phyloP scores from a whole-genome alignment of 2,113 vertebrate genomes.

The zebrafish (Danio rerio) region DNA sequence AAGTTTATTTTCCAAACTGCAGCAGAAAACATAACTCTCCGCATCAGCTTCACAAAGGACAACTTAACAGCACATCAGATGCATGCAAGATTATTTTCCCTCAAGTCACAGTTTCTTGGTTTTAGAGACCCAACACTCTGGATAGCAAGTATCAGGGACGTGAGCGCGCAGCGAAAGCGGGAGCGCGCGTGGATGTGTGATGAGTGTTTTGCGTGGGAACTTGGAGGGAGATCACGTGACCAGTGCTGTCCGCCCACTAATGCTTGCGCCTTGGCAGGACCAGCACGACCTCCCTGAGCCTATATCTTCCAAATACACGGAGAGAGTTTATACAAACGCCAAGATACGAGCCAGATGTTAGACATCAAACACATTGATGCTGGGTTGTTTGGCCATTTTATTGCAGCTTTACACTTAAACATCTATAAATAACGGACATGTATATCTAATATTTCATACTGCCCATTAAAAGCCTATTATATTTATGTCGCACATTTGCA shows the following conservation, averaged over 20 bases:
- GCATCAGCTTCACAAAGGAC: not conserved
- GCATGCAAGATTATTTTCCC: not conserved
- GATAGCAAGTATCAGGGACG: not conserved
- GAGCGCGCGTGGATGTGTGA: conserved; percentile 14
- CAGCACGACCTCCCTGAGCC: conserved; percentile 6
- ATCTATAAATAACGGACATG: not conserved
- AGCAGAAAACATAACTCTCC: conserved; percentile 9
- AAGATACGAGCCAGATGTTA: conserved; percentile 30
- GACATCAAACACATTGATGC: conserved; percentile 34
- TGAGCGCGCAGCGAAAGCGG: not conserved
- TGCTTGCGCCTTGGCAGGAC: conserved; percentile 5
- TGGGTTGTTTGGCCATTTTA: not conserved
- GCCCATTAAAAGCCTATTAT: not conserved
- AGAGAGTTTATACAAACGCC: conserved; percentile 17
- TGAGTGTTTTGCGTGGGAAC: conserved; percentile 45
- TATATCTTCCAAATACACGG: conserved; percentile 20
- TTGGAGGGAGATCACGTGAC: conserved; percentile 40
- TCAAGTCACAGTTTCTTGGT: not conserved
- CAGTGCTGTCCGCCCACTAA: conserved; percentile 16
- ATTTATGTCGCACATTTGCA: not conserved
- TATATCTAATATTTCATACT: not conserved
- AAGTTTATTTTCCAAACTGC: not conserved
- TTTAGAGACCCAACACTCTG: not conserved
- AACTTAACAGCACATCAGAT: not conserved
- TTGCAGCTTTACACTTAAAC: not conserved